These are phyloP conservation scores for Daktulosphaira vitifoliae DNA, from an alignment of 1,140 invertebrate species.

Conservation along the genomic window DNA sequence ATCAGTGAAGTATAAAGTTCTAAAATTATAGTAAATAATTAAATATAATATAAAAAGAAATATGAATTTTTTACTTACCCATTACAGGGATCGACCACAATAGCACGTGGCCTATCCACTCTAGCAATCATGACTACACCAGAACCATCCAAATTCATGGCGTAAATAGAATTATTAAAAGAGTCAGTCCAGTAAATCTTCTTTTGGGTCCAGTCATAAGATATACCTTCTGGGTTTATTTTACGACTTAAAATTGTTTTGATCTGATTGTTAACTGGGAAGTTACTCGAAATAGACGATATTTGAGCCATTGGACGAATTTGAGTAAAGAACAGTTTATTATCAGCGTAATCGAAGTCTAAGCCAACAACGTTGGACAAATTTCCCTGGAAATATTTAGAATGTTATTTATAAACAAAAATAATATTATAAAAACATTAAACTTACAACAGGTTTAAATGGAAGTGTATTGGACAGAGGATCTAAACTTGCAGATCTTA, in stretches of 20 bases:
- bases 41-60: background rate
- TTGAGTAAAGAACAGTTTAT: slow-evolving; percentile 81
- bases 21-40: slow-evolving; percentile 37
- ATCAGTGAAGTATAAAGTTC: slow-evolving; percentile 81
- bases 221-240: slow-evolving; percentile 90
- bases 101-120: slow-evolving; percentile 86
- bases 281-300: slow-evolving; percentile 62
- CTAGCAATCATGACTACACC: slow-evolving; percentile 87
- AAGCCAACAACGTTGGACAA: slow-evolving; percentile 93
- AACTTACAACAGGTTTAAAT: slow-evolving; percentile 63
- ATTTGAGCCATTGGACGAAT: slow-evolving; percentile 84
- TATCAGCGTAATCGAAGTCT: slow-evolving; percentile 88
- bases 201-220: slow-evolving; percentile 93
- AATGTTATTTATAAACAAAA: background rate
- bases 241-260: slow-evolving; percentile 67
- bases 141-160: slow-evolving; percentile 82
- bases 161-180: slow-evolving; percentile 87
- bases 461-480: slow-evolving; percentile 69
- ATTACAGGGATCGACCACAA: slow-evolving; percentile 94
- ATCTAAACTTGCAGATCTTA: slow-evolving; percentile 75
- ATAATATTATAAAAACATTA: background rate
- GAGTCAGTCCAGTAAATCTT: slow-evolving; percentile 97
- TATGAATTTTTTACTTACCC: slow-evolving; percentile 48
- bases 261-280: slow-evolving; percentile 54
- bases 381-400: slow-evolving; percentile 51